phyloP scores from a whole-genome alignment of 1,140 invertebrate species.

The Lasioglossum baleicum region DNA sequence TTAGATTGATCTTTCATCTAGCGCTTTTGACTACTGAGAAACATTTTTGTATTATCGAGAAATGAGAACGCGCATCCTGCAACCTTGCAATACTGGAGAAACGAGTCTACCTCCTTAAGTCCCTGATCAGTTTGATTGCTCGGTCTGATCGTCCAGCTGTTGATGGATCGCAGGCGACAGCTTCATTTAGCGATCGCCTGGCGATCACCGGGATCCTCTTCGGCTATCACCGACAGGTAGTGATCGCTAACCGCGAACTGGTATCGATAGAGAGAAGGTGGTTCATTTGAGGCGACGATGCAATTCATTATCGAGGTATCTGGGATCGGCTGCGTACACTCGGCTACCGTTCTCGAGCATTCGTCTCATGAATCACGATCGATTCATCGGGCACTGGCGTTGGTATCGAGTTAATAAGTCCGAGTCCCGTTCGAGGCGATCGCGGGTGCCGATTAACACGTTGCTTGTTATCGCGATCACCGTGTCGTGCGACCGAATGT shows the following conservation, averaged over 20 bases:
- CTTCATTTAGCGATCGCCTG: background rate
- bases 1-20: too few relatives aligned
- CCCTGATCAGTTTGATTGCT: background rate
- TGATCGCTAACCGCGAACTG: background rate
- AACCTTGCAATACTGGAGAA: too few relatives aligned
- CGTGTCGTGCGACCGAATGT: slow-evolving; percentile 23
- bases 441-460: slow-evolving; percentile 38
- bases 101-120: too few relatives aligned
- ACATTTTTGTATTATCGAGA: too few relatives aligned
- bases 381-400: slow-evolving; percentile 18
- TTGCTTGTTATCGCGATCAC: slow-evolving; percentile 33
- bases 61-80: too few relatives aligned
- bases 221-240: background rate
- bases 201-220: background rate
- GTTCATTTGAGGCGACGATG: slow-evolving; percentile 27
- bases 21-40: too few relatives aligned
- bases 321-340: slow-evolving; percentile 12
- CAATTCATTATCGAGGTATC: slow-evolving; percentile 43
- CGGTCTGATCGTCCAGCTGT: too few relatives aligned
- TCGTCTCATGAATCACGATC: slow-evolving; percentile 25
- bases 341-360: slow-evolving; percentile 21
- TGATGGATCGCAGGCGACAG: background rate
- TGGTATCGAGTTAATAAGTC: slow-evolving; percentile 36
- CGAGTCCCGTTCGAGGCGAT: slow-evolving; percentile 39
- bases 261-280: background rate